These are phyloP conservation scores for Drosophila rellima DNA, from an alignment of 2,888 invertebrate species.

Conservation along the genomic window DNA sequence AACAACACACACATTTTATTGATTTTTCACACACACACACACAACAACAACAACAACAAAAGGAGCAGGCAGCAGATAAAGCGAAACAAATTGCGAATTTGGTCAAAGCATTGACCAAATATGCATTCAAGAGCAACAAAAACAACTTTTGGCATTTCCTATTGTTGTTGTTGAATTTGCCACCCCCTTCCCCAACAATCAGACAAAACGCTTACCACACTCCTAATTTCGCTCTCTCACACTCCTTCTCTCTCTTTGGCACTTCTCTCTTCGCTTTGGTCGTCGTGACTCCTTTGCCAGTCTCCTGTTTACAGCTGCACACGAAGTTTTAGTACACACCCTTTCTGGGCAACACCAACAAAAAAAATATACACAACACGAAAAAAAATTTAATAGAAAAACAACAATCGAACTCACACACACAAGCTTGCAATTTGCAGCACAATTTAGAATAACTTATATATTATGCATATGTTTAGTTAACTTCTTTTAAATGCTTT, in stretches of 20 bases:
- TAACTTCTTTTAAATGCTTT: constrained; percentile 7
- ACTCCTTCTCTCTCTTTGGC: background rate
- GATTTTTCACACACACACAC: constrained; percentile 60
- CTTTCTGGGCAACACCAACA: constrained; percentile 50
- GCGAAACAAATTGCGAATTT: constrained; percentile 35
- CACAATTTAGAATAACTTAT: constrained; percentile 5
- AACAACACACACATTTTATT: constrained; percentile 49
- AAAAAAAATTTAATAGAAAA: constrained; percentile 18
- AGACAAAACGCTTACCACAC: constrained; percentile 48
- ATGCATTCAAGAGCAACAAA: constrained; percentile 21
- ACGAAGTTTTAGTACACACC: constrained; percentile 51
- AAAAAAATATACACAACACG: constrained; percentile 14
- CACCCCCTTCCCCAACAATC: constrained; percentile 12
- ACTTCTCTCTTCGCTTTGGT: constrained; percentile 28
- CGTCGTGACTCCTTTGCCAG: constrained; percentile 50
- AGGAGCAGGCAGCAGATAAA: constrained; percentile 37
- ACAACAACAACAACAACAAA: constrained; percentile 10
- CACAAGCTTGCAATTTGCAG: constrained; percentile 10
- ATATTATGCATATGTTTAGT: background rate
- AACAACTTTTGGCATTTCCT: constrained; percentile 13
- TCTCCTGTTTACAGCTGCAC: constrained; percentile 62
- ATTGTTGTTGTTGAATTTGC: constrained; percentile 16
- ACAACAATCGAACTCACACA: background rate
- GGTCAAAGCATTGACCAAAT: constrained; percentile 29
- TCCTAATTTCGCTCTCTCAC: constrained; percentile 23